These are phyloP conservation scores for Nymphalis urticae DNA, from an alignment of 2,888 invertebrate species.

Conservation along the genomic window DNA sequence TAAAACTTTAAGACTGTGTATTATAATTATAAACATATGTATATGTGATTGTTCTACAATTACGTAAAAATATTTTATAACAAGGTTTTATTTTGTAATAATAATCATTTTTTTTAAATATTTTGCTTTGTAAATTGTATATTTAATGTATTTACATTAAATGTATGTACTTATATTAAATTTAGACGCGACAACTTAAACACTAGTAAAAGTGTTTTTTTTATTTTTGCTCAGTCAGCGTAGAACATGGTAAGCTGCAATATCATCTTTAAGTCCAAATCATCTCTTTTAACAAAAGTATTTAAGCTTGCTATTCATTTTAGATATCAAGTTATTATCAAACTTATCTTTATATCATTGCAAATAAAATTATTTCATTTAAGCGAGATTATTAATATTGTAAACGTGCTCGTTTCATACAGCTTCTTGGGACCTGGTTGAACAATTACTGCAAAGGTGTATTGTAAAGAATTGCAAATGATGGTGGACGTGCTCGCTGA, in stretches of 20 bases:
- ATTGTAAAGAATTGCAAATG: too few relatives aligned
- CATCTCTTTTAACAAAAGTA: slow-evolving; percentile 11
- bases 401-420: neutral
- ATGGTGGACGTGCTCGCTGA: too few relatives aligned
- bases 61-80: too few relatives aligned
- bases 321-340: slow-evolving; percentile 11
- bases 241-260: slow-evolving; percentile 12
- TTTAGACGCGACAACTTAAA: neutral
- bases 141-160: neutral
- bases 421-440: too few relatives aligned
- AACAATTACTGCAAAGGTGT: too few relatives aligned
- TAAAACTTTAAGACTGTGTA: too few relatives aligned
- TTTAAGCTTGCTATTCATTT: slow-evolving; percentile 2
- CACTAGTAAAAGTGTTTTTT: slow-evolving; percentile 7
- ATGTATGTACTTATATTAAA: neutral
- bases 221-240: slow-evolving; percentile 1
- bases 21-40: too few relatives aligned
- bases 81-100: too few relatives aligned
- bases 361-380: neutral
- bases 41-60: too few relatives aligned
- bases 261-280: slow-evolving; percentile 16
- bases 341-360: neutral
- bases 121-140: neutral
- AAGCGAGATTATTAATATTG: neutral
- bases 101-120: too few relatives aligned